phyloP scores from a whole-genome alignment of 2,113 vertebrate species.

The Hipposideros armiger region DNA sequence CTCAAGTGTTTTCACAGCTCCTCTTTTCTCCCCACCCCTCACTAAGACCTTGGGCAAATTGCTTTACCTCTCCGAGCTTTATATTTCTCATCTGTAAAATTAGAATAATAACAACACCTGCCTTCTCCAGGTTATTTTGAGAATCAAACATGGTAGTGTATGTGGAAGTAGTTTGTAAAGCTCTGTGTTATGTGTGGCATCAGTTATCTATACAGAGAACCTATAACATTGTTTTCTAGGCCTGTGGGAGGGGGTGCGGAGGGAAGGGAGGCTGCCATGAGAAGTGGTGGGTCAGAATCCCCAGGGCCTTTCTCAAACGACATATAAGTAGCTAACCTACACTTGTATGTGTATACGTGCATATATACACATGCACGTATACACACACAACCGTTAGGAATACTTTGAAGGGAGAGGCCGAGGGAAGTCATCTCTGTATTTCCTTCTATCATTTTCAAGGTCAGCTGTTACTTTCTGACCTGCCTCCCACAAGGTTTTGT shows the following conservation, averaged over 20 bases:
- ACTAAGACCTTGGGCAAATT: slow-evolving; percentile 61
- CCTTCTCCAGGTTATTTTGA: slow-evolving; percentile 59
- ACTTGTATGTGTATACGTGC: neutral
- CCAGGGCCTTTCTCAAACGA: neutral
- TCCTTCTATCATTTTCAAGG: neutral
- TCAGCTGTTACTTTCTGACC: slow-evolving; percentile 38
- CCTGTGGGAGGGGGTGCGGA: neutral
- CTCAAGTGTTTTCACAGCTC: slow-evolving; percentile 5
- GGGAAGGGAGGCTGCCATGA: neutral
- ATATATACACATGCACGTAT: no score
- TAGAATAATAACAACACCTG: slow-evolving; percentile 53
- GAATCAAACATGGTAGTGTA: slow-evolving; percentile 18
- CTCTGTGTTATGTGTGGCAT: neutral
- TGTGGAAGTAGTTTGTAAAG: slow-evolving; percentile 49
- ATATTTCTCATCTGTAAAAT: slow-evolving; percentile 48
- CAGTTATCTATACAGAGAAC: neutral
- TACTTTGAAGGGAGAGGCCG: neutral
- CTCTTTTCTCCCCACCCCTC: neutral
- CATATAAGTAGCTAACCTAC: neutral
- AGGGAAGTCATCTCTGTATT: neutral
- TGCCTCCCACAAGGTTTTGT: slow-evolving; percentile 8
- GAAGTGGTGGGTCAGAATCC: neutral
- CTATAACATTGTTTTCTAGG: neutral
- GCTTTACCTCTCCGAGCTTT: slow-evolving; percentile 51
- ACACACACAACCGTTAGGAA: neutral